Base-by-base conservation (phyloP, 2,888 invertebrate genomes). In the Bedellia somnulentella region DNA sequence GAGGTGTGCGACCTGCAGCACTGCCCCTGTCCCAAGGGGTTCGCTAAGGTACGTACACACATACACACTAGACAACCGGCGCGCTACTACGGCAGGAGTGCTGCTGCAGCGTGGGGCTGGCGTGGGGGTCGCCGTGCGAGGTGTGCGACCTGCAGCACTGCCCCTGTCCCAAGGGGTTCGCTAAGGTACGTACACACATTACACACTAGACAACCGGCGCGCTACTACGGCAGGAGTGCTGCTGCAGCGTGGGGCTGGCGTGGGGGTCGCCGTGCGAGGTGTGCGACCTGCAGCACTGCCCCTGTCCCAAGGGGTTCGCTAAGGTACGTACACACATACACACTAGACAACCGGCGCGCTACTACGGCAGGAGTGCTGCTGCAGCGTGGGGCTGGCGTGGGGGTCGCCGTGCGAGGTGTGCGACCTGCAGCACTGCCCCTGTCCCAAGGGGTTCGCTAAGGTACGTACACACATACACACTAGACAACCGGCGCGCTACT, bases 51-150 rank as follows among this genome's bases (percentile, higher is more conserved):
- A 37, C 21, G 27, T 29, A 15, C 5, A 6, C 2, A 8, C 10
- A 11, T n/a, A 21, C 12, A 12, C 28, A 5, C 4, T n/a, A n/a
- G n/a, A n/a, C n/a, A n/a, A n/a, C 85, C 1, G 64, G 80, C 15
- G 57, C 86, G 3, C 84, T 89, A 33, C 70, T 87, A 37, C 80
- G 86, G 37, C 85, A 86, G 22, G 91, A 92, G 59, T 93, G 92
- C 57, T 90, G 92, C 61, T 89, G 89, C 55, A 87, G 88, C 31
- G 81, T 91, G 23, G 91, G 91, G 0, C 80, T 88, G 11, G 91
- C 89, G 10, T 92, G 91, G 92, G 91, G 91, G 4, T 89, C 89
- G 15, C 91, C 91, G 1, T 92, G 92, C 52, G 86, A 87, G 49
- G 73, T 82, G 18, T 92, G 92, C 52, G 85, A 87, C 38, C 60